Conservation (phyloP, 2,888 invertebrate genomes). For the Stenichneumon culpator region DNA sequence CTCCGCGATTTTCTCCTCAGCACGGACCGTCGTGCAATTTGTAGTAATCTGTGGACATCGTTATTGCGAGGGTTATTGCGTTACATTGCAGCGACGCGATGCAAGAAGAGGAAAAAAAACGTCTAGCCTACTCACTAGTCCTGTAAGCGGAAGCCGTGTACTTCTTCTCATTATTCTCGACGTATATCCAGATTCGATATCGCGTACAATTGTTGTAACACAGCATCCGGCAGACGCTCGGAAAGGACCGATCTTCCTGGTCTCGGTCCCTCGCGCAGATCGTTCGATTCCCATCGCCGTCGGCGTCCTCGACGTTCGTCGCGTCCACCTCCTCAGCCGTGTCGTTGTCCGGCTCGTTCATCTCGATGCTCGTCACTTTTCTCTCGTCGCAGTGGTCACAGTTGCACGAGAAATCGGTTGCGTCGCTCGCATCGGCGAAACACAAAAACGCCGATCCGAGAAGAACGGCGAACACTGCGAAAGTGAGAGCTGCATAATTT, state of each 20-base stretch:
- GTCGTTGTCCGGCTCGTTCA: conserved; percentile 54
- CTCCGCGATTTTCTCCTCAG: conserved; percentile 37
- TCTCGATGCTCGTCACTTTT: conserved; percentile 72
- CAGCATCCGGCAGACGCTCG: conserved; percentile 82
- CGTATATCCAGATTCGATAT: conserved; percentile 70
- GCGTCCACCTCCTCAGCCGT: conserved; percentile 46
- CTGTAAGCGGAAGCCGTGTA: conserved; percentile 71
- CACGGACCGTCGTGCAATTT: conserved; percentile 80
- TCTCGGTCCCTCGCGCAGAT: conserved; percentile 82
- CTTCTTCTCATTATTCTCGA: conserved; percentile 65
- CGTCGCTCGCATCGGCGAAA: conserved; percentile 4
- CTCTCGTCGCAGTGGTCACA: conserved; percentile 75
- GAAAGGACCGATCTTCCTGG: conserved; percentile 78
- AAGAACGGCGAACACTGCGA: conserved; percentile 37
- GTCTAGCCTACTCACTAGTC: conserved; percentile 75
- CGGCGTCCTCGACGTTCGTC: conserved; percentile 74
- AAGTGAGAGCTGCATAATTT: neutral
- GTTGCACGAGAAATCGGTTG: conserved; percentile 72
- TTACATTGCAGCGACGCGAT: neutral
- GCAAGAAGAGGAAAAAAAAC: neutral
- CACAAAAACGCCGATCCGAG: conserved; percentile 2
- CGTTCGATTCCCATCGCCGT: conserved; percentile 76
- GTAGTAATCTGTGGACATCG: conserved; percentile 78
- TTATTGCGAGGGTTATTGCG: conserved; percentile 7
- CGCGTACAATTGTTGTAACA: conserved; percentile 80